phyloP scores from a whole-genome alignment of 2,888 invertebrate species.

The Oxycera nigricornis region DNA sequence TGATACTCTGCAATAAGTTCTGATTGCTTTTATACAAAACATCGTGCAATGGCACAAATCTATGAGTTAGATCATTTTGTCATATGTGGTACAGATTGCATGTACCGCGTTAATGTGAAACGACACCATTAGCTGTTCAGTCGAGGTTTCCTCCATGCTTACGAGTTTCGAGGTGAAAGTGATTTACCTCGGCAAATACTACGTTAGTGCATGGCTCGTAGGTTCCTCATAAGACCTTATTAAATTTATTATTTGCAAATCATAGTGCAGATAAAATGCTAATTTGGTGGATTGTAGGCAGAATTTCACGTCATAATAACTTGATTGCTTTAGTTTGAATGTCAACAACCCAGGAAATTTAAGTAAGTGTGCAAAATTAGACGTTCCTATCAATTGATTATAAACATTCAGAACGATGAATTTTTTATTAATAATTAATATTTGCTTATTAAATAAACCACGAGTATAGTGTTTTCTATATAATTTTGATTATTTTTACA shows the following conservation, averaged over 20 bases:
- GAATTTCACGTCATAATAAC: neutral
- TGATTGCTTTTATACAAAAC: conserved; percentile 29
- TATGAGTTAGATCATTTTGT: neutral
- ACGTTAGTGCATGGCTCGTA: neutral
- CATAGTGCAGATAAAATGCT: neutral
- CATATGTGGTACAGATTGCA: conserved; percentile 33
- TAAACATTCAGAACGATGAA: no score
- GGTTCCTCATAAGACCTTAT: neutral
- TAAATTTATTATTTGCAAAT: neutral
- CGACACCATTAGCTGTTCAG: neutral
- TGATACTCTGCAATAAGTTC: conserved; percentile 10
- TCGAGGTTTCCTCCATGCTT: neutral
- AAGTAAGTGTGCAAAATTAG: no score
- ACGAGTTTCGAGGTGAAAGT: conserved; percentile 21
- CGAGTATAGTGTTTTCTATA: no score
- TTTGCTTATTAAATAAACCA: no score
- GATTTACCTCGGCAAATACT: conserved; percentile 19
- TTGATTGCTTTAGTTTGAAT: conserved; percentile 1
- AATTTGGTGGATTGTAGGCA: neutral
- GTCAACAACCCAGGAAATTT: neutral
- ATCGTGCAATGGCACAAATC: neutral
- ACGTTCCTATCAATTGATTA: no score
- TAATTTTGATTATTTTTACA: no score
- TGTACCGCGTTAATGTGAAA: neutral
- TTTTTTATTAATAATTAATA: no score